Conservation (phyloP, 37 sponge, comb jelly and placozoan species). For the Oscarella lobularis region DNA sequence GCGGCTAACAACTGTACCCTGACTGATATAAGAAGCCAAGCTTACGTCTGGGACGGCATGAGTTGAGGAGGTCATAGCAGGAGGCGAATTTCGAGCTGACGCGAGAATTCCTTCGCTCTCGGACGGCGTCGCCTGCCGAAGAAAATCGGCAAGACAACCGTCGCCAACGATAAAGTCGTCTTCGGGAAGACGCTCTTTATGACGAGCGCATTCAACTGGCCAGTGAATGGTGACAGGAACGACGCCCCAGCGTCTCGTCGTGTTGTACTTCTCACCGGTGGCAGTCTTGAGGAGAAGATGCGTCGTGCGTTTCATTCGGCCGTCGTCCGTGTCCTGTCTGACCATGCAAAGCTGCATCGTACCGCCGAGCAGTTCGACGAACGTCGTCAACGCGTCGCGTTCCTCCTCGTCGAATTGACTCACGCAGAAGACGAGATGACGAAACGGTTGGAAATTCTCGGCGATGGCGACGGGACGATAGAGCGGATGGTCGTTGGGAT, state of each 20-base stretch:
- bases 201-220: background rate
- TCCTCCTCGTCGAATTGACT: background rate
- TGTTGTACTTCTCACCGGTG: conserved; percentile 47
- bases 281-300: conserved; percentile 52
- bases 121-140: too few species aligned
- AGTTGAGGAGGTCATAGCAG: too few species aligned
- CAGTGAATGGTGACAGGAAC: conserved; percentile 52
- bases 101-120: too few species aligned
- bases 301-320: conserved; percentile 46
- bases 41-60: too few species aligned
- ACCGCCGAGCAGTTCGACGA: conserved; percentile 8
- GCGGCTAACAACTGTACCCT: too few species aligned
- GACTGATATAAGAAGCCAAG: too few species aligned
- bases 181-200: too few species aligned
- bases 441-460: background rate
- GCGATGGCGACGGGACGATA: background rate
- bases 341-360: conserved; percentile 60
- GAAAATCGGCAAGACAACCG: too few species aligned
- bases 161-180: too few species aligned
- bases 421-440: background rate
- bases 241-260: conserved; percentile 40
- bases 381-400: background rate
- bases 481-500: background rate
- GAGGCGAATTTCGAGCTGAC: too few species aligned
- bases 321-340: conserved; percentile 24